phyloP scores from a whole-genome alignment of 1,140 invertebrate genomes.

The Drosophila sp. region DNA sequence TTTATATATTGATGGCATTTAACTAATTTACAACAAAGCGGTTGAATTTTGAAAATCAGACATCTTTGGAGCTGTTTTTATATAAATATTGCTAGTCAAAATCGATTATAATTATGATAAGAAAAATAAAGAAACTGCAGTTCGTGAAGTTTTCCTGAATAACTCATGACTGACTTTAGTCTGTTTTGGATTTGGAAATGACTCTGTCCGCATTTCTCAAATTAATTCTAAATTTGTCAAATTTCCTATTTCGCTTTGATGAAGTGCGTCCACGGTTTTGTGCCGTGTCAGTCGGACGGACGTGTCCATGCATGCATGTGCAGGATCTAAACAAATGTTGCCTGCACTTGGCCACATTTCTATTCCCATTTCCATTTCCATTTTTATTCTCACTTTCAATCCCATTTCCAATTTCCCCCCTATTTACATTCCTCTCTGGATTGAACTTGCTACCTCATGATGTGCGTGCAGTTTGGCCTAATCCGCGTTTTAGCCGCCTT shows the following conservation, averaged over 20 bases:
- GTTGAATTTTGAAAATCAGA: too few relatives aligned
- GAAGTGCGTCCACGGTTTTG: neutral
- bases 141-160: too few relatives aligned
- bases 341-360: neutral
- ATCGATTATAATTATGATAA: too few relatives aligned
- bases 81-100: too few relatives aligned
- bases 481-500: slow-evolving; percentile 73
- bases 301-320: slow-evolving; percentile 46
- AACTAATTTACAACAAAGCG: too few relatives aligned
- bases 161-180: too few relatives aligned
- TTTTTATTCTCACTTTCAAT: too few relatives aligned
- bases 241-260: neutral
- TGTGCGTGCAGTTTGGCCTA: slow-evolving; percentile 75
- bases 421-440: slow-evolving; percentile 1
- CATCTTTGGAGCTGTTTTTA: too few relatives aligned
- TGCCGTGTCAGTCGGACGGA: neutral
- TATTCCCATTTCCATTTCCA: neutral
- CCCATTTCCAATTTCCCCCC: neutral
- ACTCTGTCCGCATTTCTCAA: neutral
- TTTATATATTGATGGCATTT: too few relatives aligned
- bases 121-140: too few relatives aligned
- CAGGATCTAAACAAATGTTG: slow-evolving; percentile 26
- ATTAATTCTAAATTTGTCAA: neutral
- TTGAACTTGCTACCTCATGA: slow-evolving; percentile 50
- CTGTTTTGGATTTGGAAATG: too few relatives aligned